A percentile compares a stretch with the other conserved stretches of the same genome.
Conservation (phyloP, 2,888 invertebrate species). For the Melanargia galathea region DNA sequence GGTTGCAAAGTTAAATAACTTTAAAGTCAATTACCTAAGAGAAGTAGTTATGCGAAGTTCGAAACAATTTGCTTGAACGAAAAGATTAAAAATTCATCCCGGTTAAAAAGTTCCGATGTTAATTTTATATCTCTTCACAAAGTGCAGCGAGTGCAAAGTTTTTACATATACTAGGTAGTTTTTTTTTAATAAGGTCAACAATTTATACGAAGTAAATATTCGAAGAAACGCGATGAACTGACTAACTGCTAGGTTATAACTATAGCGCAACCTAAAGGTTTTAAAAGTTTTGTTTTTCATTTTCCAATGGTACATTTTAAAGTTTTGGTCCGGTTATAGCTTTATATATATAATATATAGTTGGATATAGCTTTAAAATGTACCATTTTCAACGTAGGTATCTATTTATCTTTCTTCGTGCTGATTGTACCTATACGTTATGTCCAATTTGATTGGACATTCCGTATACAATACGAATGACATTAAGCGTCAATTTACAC, state of each 20-base stretch:
- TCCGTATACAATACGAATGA: too few relatives aligned
- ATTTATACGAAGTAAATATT: not conserved
- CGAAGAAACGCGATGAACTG: constrained; percentile 9
- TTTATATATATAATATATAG: too few relatives aligned
- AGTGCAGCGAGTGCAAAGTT: constrained; percentile 19
- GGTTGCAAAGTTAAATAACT: constrained; percentile 22
- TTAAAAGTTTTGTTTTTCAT: not conserved
- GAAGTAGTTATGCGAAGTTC: constrained; percentile 22
- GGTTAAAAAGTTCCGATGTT: constrained; percentile 17
- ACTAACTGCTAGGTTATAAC: constrained; percentile 5
- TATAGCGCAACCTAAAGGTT: not conserved
- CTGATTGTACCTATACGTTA: too few relatives aligned
- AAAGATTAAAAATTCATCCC: constrained; percentile 27
- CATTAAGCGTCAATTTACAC: too few relatives aligned
- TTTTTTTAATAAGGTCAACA: not conserved
- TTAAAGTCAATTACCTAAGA: constrained; percentile 22
- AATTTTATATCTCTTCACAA: constrained; percentile 20
- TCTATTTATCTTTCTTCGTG: too few relatives aligned
- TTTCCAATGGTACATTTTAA: not conserved
- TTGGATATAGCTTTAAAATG: too few relatives aligned
- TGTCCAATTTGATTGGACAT: too few relatives aligned
- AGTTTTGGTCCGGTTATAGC: not conserved
- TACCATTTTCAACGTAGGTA: too few relatives aligned
- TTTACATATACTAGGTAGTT: constrained; percentile 3
- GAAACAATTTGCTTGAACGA: constrained; percentile 24